Conservation (phyloP, 2,888 invertebrate genomes). For the Balanococcus diminutus region DNA sequence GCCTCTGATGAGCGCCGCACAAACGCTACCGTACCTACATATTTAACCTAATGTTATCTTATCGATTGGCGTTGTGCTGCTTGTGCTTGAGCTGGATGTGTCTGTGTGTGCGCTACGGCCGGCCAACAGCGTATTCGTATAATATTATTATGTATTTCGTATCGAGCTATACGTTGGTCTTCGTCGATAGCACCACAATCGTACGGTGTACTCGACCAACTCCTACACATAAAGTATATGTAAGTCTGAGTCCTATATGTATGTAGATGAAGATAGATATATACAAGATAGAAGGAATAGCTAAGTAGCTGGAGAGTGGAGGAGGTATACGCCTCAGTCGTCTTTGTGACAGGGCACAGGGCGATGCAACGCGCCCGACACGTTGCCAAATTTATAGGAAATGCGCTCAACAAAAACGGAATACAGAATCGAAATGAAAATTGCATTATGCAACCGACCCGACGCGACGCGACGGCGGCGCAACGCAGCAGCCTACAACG, state of each 20-base stretch:
- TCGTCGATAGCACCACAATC: too few relatives aligned
- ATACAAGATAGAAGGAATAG: too few relatives aligned
- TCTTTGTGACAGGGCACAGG: background rate
- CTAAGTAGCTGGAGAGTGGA: too few relatives aligned
- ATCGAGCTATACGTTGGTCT: too few relatives aligned
- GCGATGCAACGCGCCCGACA: constrained; percentile 12
- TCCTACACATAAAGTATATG: background rate
- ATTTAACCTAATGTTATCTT: constrained; percentile 36
- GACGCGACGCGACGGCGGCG: background rate
- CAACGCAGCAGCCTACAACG: background rate
- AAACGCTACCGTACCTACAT: background rate
- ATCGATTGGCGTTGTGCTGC: background rate
- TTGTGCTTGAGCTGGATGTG: background rate
- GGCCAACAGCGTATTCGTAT: background rate
- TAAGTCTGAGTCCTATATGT: too few relatives aligned
- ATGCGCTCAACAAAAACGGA: background rate
- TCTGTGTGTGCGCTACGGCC: background rate
- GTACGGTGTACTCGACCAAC: background rate
- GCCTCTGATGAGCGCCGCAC: constrained; percentile 43
- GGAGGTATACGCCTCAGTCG: background rate
- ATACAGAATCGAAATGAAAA: background rate
- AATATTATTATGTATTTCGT: background rate
- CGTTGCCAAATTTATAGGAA: constrained; percentile 34
- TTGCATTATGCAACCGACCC: background rate
- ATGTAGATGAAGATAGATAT: too few relatives aligned